Evolutionary conservation across 1,140 invertebrate genomes (phyloP), one percentile per base, ranked within the genome.

Genomic region (Propsilocerus akamusi): DNA sequence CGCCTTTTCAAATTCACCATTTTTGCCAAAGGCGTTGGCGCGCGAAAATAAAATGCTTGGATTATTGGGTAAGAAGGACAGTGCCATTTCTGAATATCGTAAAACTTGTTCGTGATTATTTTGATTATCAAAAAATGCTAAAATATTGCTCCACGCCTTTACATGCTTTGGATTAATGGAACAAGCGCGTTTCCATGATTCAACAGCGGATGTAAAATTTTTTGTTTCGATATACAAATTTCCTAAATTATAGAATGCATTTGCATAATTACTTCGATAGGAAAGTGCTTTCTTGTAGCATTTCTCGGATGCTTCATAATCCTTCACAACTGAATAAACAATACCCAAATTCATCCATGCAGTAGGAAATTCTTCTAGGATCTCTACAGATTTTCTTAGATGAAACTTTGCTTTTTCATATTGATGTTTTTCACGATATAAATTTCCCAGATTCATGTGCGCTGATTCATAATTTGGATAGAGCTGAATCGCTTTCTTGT

Each of bases 331-430:
- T 3, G 88, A 80, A 52, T 93, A 72, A 41, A 95, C 82, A 56
- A 96, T 96, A 11, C 92, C 93, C 20, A 97, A 70, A 70, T 98
- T 97, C 92, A 97, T 97, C 92, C 92, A 97, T 3, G 91, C 93
- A 12, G 89, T 83, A 5, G 93, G 82, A 75, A 97, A 97, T 59
- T 87, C 80, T 48, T 78, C 70, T 56, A 83, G 82, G 14, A 86
- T 66, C 50, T 70, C 57, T 7, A 95, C 67, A 46, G 93, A 89
- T 61, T 72, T 73, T 55, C 71, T 68, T 17, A 97, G 72, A 48
- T 90, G 74, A 46, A 64, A 60, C 69, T 92, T 82, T 20, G 93
- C 89, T 65, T 87, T 78, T 14, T 66, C 51, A 48, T 78, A 74
- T 32, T 82, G 64, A 14, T 80, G 80, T 52, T 76, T 68, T 59